Base-by-base conservation (phyloP, 2,113 vertebrate genomes). In the Prunella himalayana region DNA sequence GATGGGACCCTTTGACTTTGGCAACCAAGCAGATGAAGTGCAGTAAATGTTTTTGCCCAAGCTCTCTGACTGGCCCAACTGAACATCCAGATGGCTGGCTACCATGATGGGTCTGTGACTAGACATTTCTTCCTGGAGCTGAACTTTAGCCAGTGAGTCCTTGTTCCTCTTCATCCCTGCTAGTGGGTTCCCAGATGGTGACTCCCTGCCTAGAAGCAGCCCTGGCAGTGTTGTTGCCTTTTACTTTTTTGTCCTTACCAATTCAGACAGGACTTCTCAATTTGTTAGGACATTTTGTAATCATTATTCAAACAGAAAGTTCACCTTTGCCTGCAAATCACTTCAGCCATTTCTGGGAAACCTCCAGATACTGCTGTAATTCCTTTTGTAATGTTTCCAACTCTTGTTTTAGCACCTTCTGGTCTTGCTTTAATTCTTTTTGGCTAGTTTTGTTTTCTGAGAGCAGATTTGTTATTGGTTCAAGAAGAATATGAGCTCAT, bases 341-440 rank as follows among this genome's bases (percentile, higher is more conserved):
- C 44, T 93, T 71, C 76, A 94, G 47, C 44, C 64, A 60, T 92
- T 94, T 92, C 73, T 87, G 70, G 83, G 81, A 96, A 92, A 72
- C 28, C 37, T 95, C 89, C 92, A 96, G 89, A 79, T 79, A 82
- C 83, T 72, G 47, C 44, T 91, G 72, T 89, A 96, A 92, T 91
- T 95, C 77, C 61, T 95, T 95, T 91, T 96, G 94, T 95, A 87
- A 95, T 87, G 49, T 82, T 89, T 97, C 94, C 95, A 95, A 19
- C n/a, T 95, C 77, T 84, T 89, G 61, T 86, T 95, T 94, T 91
- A 95, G 81, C 0, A 0, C 91, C 92, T 96, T 94, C 86, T 94
- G 83, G 83, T 92, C 86, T 92, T 89, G 45, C 54, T 94, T 92
- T 91, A 96, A 89, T 89, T 95, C 84, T 80, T 96, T 88, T 91